Base-by-base conservation (phyloP, 1,140 invertebrate species). In the Rhizoglyphus robini region DNA sequence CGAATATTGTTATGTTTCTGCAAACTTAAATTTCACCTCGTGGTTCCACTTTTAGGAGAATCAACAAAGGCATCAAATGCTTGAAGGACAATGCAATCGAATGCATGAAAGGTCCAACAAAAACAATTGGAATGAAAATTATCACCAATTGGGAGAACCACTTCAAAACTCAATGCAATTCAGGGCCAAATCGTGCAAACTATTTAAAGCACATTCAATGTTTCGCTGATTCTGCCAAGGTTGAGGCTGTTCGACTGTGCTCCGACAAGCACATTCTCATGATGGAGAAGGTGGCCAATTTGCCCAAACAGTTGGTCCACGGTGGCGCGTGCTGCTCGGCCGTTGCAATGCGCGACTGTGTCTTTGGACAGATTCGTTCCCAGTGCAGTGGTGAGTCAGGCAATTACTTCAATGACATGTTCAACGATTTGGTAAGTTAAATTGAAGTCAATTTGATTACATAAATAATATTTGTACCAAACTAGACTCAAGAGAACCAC, bases 321-420 rank as follows among this genome's bases (percentile, higher is more conserved):
- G 54, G 54, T 1, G 54, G 54, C 2, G 54, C 27, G 3, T 58
- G 54, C 25, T 58, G 54, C 11, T 18, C 15, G n/a, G 15, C 54
- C 3, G 15, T 18, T 34, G 2, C 54, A 29, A n/a, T 58, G n/a
- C 27, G 31, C 27, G 54, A 58, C 18, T 58, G 54, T 34, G 54
- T 23, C 54, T n/a, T 58, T n/a, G 25, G 25, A 18, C 27, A 58
- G 15, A 58, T 58, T 34, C n/a, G n/a, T 18, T n/a, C n/a, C n/a
- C 54, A 23, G 25, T 58, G 54, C 11, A 58, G 54, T 58, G n/a
- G n/a, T n/a, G n/a, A n/a, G n/a, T n/a, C n/a, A n/a, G n/a, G n/a
- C n/a, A n/a, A n/a, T n/a, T n/a, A 58, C 25, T 58, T 58, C 54
- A 58, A 58, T 11, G 54, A 58, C 25, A 58, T 58, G 54, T 23